Evolutionary conservation across 2,113 vertebrate species (phyloP), one percentile per base, ranked within the genome.

Genomic region (Ceuthmochares aereus): DNA sequence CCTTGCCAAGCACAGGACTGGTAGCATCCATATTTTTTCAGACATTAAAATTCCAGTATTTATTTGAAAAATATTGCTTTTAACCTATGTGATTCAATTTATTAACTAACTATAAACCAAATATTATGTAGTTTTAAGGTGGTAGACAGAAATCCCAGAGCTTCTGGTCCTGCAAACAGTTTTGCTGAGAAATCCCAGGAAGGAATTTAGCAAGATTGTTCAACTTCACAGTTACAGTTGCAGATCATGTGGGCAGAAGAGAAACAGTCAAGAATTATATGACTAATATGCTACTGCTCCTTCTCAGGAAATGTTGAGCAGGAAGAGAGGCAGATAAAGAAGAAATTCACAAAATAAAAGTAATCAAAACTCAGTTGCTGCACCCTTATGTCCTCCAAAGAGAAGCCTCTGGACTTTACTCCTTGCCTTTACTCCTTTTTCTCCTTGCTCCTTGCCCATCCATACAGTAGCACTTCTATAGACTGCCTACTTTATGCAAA

Each of bases 221-320:
- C 88, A 84, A 2, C 49, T 92, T 93, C 56, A 87, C 54, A 75
- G 68, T 68, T 86, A 64, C 30, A 29, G 74, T 63, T 88, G 82
- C 54, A 90, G 36, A 86, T 74, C 43, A 37, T 68, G 73, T 84
- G 80, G 79, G 60, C 56, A 94, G 88, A 78, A 96, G 54, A 58
- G 52, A 96, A 94, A 90, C 42, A 85, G 68, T 84, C 72, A 83
- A 63, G n/a, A 92, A 90, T 86, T 91, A 56, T 26, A 43, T 43
- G 64, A 87, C 30, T 64, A 87, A 30, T 30, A 68, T 36, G 43
- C 20, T 92, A 45, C 60, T 82, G 29, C 36, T 86, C 14, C 45
- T 83, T 83, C 72, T 89, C 32, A 52, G 43, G 47, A 88, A 86
- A 52, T 52, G 45, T 14, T 86, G 68, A 74, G 29, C 55, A 70